Percentiles rank a stretch among this genome's conserved stretches.
phyloP scores from a whole-genome alignment of 1,140 invertebrate genomes.

The Papilio aristodemus region DNA sequence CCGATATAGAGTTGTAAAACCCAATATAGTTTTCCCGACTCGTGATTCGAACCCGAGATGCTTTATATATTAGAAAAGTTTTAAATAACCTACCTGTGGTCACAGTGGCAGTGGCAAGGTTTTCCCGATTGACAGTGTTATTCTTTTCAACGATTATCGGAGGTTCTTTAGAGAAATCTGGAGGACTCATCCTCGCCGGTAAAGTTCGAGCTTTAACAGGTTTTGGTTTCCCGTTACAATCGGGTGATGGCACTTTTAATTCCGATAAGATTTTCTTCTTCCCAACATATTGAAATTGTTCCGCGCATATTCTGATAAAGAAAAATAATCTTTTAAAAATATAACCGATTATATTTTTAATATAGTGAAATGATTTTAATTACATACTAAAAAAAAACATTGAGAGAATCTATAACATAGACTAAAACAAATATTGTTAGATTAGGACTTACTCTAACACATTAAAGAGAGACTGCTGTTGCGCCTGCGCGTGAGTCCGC shows the following conservation, averaged over 20 bases:
- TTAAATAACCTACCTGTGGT: slow-evolving; percentile 54
- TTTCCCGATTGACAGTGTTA: slow-evolving; percentile 79
- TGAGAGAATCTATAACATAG: too few relatives aligned
- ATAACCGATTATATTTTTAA: neutral
- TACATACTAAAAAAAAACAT: too few relatives aligned
- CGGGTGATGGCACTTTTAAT: slow-evolving; percentile 61
- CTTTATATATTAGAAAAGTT: too few relatives aligned
- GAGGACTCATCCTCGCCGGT: slow-evolving; percentile 89
- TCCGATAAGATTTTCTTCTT: slow-evolving; percentile 85
- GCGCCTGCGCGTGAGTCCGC: slow-evolving; percentile 88
- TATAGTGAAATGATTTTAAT: too few relatives aligned
- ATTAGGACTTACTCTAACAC: slow-evolving; percentile 86
- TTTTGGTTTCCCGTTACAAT: slow-evolving; percentile 79
- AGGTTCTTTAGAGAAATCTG: slow-evolving; percentile 80
- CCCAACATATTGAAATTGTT: slow-evolving; percentile 94
- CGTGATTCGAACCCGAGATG: too few relatives aligned
- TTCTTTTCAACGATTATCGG: slow-evolving; percentile 77
- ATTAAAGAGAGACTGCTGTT: slow-evolving; percentile 90
- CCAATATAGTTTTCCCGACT: too few relatives aligned
- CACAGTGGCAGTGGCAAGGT: slow-evolving; percentile 64
- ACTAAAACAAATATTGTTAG: too few relatives aligned
- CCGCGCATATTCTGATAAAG: slow-evolving; percentile 87
- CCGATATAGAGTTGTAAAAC: too few relatives aligned
- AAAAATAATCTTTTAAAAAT: slow-evolving; percentile 37
- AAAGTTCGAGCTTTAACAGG: slow-evolving; percentile 83